Percentiles rank a stretch among this genome's conserved stretches.
Evolutionary conservation across 1,140 invertebrate species (phyloP).

Genomic region (Aleiodes sp.): DNA sequence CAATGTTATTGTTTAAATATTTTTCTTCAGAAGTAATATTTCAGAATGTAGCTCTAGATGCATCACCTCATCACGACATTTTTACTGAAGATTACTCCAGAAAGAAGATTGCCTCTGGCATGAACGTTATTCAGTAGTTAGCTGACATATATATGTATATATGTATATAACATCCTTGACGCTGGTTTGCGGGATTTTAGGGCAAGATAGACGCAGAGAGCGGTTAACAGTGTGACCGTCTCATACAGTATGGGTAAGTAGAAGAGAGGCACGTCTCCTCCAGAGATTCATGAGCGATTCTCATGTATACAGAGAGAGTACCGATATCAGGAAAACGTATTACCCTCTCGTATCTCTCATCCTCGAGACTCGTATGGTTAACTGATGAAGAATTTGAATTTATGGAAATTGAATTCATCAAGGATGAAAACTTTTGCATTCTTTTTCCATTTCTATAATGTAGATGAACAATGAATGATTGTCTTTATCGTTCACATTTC

Average conservation of each 20-base stretch:
- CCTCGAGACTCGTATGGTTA: neutral
- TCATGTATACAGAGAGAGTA: neutral
- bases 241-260: too few species aligned
- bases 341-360: neutral
- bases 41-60: too few species aligned
- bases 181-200: neutral
- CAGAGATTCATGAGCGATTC: neutral
- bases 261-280: neutral
- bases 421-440: neutral
- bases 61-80: neutral
- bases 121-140: neutral
- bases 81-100: neutral
- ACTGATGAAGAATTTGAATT: neutral
- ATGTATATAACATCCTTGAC: neutral
- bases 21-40: too few species aligned
- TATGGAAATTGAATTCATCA: neutral
- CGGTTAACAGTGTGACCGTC: slow-evolving; percentile 3
- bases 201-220: neutral
- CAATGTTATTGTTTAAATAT: too few species aligned
- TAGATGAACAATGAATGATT: too few species aligned
- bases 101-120: neutral
- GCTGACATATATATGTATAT: neutral
- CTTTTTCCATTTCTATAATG: too few species aligned
- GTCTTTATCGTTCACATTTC: too few species aligned
- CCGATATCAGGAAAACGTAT: neutral